A percentile compares a stretch with the other conserved stretches of the same genome.
Conservation (phyloP, 2,888 invertebrate genomes). For the Graphium colonna region DNA sequence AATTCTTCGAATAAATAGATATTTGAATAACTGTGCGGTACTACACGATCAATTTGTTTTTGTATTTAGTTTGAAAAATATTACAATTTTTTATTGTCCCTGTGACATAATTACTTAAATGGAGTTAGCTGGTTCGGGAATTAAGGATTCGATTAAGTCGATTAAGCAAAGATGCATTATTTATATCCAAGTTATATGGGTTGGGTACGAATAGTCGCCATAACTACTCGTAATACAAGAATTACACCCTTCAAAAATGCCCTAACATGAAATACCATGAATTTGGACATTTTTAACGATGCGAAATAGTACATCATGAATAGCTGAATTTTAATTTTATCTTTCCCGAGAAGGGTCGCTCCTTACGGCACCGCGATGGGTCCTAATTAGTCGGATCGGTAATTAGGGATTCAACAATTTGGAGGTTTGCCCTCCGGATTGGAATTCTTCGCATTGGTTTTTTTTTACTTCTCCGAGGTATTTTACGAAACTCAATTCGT, state of each 20-base stretch:
- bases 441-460: background rate
- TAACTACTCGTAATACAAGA: background rate
- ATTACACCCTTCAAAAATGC: background rate
- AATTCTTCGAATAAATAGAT: no score
- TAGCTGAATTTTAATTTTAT: background rate
- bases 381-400: conserved; percentile 18
- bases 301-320: conserved; percentile 4
- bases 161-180: no score
- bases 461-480: background rate
- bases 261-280: background rate
- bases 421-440: conserved; percentile 2
- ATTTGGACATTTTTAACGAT: conserved; percentile 5
- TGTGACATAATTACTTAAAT: no score
- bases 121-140: no score
- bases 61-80: no score
- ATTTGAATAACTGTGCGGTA: no score
- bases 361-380: conserved; percentile 2
- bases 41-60: no score
- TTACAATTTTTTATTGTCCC: no score
- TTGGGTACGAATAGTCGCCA: background rate
- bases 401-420: conserved; percentile 16
- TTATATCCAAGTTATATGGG: no score
- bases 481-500: conserved; percentile 13
- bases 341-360: conserved; percentile 8
- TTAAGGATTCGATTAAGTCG: no score